Base-by-base conservation (phyloP, 2,113 vertebrate species). In the Pollachius pollachius region DNA sequence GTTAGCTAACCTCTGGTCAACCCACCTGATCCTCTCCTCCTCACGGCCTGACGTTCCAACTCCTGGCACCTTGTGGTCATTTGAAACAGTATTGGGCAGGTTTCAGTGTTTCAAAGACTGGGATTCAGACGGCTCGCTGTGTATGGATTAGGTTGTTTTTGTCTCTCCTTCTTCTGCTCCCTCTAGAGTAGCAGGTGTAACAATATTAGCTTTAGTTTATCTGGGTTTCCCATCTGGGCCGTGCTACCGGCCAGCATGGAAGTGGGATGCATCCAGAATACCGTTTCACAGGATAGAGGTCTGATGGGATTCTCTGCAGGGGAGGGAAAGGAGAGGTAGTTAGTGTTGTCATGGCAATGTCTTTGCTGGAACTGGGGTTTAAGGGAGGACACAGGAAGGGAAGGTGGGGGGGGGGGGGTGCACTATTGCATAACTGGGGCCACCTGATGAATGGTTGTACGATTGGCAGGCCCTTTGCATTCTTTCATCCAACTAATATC, bases 131-230 rank as follows among this genome's bases (percentile, higher is more conserved):
- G 67, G 64, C 48, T 56, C 61, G 48, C 56, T 63, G 61, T 62
- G 69, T 74, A 54, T 85, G 79, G 68, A 64, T 85, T 75, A 48
- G 37, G 5, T 48, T 48, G 41, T 7, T 79, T 73, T 75, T 52
- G 54, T 48, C 3, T 15, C 41, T 18, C 48, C 34, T 52, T 62
- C 41, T 48, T 2, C 41, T 48, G 41, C 59, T 21, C 62, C 59
- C 17, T 81, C 70, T 58, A 13, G 6, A 59, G 63, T 62, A 81
- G 78, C 89, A 91, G 89, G 89, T 91, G 87, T 75, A 87, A 88
- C 78, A 90, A 90, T 90, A 90, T 90, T 90, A 81, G 84, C 77
- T 87, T 90, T 89, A 78, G 75, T 88, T 90, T 82, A 84, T 48
- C 41, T 48, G 41, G 41, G 41, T 82, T 83, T 87, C 78, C 75